Base-by-base conservation (phyloP, 2,888 invertebrate genomes). In the Lampropteryx suffumata region DNA sequence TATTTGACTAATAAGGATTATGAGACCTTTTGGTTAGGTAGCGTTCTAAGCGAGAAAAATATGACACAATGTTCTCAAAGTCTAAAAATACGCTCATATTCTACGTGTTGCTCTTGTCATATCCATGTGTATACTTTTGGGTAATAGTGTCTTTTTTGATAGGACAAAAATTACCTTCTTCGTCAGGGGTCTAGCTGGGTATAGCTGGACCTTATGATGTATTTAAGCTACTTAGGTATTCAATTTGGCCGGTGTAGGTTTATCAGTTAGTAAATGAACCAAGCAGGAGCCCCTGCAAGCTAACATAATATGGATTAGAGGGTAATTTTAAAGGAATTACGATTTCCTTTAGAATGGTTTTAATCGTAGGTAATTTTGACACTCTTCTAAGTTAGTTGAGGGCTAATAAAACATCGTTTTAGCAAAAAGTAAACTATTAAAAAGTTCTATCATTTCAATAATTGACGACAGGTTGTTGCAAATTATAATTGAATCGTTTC, bases 1-100 rank as follows among this genome's bases (percentile, higher is more conserved):
- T 96, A 69, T 91, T 95, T 64, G 94, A 94, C 88, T 94, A 77
- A 24, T 6, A 21, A 21, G 2, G 2, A 2, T 21, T 21, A 21
- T 21, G 3, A 21, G 5, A 21, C 21, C 21, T 21, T 3, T 5
- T 5, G 24, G 24, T 7, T 6, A 4, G 7, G 8, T 11, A 11
- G 24, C 3, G 10, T 21, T n/a, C 4, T 36, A 12, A 8, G 21
- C 24, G 9, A 36, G 11, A 24, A 12, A 11, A 26, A 24, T 26
- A 6, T 26, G 35, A 21, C 24, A 10, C 8, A n/a, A 35, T 10
- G n/a, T 24, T 24, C n/a, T 17, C 17, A 17, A 17, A 24, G 24
- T 24, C 3, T n/a, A 24, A 24, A 24, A 24, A 4, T 6, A 24
- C 7, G 7, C 10, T 28, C 4, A 17, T 17, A 17, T 2, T 17